Conservation (phyloP, 2,113 vertebrate genomes). For the Psephotus haematonotus region DNA sequence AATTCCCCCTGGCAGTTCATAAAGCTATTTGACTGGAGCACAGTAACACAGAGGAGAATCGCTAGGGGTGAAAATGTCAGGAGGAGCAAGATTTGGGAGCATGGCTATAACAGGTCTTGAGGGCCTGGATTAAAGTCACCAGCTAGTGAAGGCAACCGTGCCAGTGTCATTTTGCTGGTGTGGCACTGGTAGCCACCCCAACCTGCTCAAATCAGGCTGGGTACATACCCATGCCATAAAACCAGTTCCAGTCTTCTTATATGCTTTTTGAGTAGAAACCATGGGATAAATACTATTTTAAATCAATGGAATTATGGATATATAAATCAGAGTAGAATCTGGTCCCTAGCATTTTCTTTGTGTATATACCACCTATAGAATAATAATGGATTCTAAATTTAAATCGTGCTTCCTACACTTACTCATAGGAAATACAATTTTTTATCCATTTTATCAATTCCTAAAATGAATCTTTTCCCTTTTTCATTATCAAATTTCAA, state of each 20-base stretch:
- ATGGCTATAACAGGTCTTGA: background rate
- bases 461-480: slow-evolving; percentile 76
- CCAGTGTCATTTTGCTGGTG: background rate
- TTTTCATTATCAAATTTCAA: slow-evolving; percentile 79
- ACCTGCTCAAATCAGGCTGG: background rate
- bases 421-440: slow-evolving; percentile 61
- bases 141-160: background rate
- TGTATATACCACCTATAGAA: background rate
- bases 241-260: background rate
- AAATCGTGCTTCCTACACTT: slow-evolving; percentile 15
- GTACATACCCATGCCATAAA: background rate
- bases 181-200: background rate
- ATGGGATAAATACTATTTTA: background rate
- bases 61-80: background rate
- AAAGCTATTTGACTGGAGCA: background rate
- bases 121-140: background rate
- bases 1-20: background rate
- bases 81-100: background rate
- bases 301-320: background rate
- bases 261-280: background rate
- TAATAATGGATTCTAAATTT: slow-evolving; percentile 9
- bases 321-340: slow-evolving; percentile 15
- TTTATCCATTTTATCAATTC: slow-evolving; percentile 71
- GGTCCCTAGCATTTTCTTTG: background rate
- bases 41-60: background rate